These are phyloP conservation scores for Thermophis baileyi DNA, from an alignment of 2,113 vertebrate genomes.

Conservation along the genomic window DNA sequence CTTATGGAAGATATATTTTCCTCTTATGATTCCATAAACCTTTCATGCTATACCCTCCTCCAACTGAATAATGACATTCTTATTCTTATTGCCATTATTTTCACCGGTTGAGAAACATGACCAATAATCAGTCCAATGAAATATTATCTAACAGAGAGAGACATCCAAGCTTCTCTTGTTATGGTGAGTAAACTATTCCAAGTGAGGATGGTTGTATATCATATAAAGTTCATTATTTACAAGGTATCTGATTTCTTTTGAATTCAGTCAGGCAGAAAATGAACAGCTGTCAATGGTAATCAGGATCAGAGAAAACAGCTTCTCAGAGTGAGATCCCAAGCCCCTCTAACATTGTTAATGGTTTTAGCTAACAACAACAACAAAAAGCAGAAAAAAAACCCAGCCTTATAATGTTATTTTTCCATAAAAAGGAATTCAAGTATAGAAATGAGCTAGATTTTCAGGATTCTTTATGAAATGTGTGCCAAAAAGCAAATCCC, in stretches of 20 bases:
- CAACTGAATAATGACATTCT: constrained; percentile 18
- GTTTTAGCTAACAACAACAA: constrained; percentile 37
- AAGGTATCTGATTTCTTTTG: constrained; percentile 76
- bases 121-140: constrained; percentile 61
- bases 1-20: constrained; percentile 1
- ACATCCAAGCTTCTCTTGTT: constrained; percentile 59
- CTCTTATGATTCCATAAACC: constrained; percentile 21
- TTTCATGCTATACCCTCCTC: background rate
- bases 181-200: constrained; percentile 63
- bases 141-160: constrained; percentile 56
- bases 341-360: background rate
- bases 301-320: constrained; percentile 58
- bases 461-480: background rate
- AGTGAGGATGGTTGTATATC: constrained; percentile 63
- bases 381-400: background rate
- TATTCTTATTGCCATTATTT: constrained; percentile 49
- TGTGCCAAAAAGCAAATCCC: background rate
- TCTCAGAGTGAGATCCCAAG: constrained; percentile 30
- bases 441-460: background rate
- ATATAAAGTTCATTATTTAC: constrained; percentile 72
- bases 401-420: constrained; percentile 13
- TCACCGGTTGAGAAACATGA: constrained; percentile 55
- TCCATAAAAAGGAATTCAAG: background rate
- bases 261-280: constrained; percentile 84
- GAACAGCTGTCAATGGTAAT: constrained; percentile 81